Conservation (phyloP, 2,888 invertebrate species). For the Campoplex nolae region DNA sequence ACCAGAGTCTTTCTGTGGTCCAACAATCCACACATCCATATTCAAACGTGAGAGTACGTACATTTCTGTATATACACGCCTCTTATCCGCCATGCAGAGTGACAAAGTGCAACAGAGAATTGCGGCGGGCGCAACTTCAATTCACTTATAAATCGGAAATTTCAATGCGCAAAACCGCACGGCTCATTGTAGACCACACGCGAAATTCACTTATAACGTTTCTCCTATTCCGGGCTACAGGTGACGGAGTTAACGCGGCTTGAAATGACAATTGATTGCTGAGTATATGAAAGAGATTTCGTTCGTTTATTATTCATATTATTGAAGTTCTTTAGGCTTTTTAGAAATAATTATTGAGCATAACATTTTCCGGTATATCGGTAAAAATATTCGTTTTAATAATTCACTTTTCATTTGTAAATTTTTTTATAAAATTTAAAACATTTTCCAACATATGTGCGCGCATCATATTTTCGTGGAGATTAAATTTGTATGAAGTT, state of each 20-base stretch:
- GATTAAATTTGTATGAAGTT: neutral
- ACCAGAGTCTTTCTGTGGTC: neutral
- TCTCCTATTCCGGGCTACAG: neutral
- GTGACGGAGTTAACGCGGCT: slow-evolving; percentile 15
- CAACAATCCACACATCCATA: neutral
- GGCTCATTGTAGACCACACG: slow-evolving; percentile 47
- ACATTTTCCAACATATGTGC: neutral
- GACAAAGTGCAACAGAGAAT: slow-evolving; percentile 33
- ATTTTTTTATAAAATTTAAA: neutral
- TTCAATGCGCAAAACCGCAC: slow-evolving; percentile 60
- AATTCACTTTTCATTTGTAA: neutral
- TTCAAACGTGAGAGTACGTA: neutral
- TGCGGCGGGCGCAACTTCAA: slow-evolving; percentile 28
- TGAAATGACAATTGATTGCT: slow-evolving; percentile 7
- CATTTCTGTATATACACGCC: neutral
- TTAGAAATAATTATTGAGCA: neutral
- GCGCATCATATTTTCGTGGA: neutral
- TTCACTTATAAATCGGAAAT: slow-evolving; percentile 37
- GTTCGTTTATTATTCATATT: neutral
- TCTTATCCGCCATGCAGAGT: neutral
- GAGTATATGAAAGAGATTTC: neutral
- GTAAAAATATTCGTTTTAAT: neutral
- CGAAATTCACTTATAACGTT: slow-evolving; percentile 47
- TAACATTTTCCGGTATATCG: neutral
- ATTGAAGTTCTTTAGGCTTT: neutral